Conservation (phyloP, 2,888 invertebrate species). For the Rhabditoides inermis region DNA sequence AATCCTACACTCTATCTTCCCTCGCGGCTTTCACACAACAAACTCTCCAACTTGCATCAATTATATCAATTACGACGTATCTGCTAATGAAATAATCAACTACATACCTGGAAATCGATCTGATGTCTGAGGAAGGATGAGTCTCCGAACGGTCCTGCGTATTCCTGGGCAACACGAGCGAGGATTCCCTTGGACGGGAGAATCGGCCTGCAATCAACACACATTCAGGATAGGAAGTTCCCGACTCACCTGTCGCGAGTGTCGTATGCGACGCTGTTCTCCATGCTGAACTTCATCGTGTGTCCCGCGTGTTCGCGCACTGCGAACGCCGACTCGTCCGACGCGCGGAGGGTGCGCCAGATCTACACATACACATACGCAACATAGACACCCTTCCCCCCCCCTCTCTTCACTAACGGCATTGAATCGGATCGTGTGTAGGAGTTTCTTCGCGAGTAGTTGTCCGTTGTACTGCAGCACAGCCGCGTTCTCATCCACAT, state of each 20-base stretch:
- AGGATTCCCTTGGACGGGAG: conserved; percentile 35
- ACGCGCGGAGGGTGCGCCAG: conserved; percentile 69
- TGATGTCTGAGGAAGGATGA: conserved; percentile 81
- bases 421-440: conserved; percentile 36
- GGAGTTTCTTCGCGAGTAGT: conserved; percentile 25
- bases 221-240: no score
- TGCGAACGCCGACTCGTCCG: conserved; percentile 70
- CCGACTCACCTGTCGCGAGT: conserved; percentile 41
- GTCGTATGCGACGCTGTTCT: conserved; percentile 67
- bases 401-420: conserved; percentile 18
- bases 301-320: conserved; percentile 76
- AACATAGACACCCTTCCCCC: conserved; percentile 56
- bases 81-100: conserved; percentile 49
- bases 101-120: conserved; percentile 58
- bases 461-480: conserved; percentile 34
- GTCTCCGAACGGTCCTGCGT: conserved; percentile 82
- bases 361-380: conserved; percentile 60
- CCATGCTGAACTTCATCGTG: conserved; percentile 75
- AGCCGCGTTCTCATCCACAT: conserved; percentile 43
- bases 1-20: no score
- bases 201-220: no score
- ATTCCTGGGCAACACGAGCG: conserved; percentile 65
- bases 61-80: conserved; percentile 54
- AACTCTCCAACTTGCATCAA: neutral
- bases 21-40: no score